Conservation (phyloP, 1,140 invertebrate species). For the Zaprionus davidi region DNA sequence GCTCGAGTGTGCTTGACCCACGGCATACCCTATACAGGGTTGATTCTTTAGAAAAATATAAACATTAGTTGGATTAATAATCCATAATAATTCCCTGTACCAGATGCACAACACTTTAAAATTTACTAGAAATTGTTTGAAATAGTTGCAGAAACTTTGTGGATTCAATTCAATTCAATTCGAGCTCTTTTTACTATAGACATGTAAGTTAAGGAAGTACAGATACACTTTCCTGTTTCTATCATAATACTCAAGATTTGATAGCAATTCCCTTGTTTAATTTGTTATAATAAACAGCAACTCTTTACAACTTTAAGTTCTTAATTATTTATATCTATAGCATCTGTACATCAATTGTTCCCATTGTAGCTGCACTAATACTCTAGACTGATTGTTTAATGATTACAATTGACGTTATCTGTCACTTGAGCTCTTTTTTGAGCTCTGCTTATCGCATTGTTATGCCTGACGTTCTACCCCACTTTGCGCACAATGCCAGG, state of each 20-base stretch:
- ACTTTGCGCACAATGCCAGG: conserved; percentile 10
- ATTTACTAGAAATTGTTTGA: background rate
- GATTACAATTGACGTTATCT: background rate
- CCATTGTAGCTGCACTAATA: background rate
- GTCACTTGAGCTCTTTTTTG: background rate
- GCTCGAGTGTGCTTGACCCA: background rate
- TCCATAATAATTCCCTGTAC: background rate
- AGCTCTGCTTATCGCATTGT: conserved; percentile 3
- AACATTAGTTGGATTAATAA: too few species aligned
- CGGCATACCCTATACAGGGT: conserved; percentile 8
- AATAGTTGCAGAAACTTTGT: background rate
- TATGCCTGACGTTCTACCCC: background rate
- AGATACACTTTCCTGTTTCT: background rate
- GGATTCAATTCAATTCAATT: too few species aligned
- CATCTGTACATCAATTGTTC: background rate
- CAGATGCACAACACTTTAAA: background rate
- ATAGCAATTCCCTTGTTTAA: background rate
- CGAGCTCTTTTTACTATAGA: background rate
- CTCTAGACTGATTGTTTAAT: background rate
- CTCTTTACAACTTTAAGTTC: background rate
- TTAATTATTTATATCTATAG: background rate
- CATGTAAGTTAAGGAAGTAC: fast-evolving
- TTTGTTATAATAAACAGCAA: background rate
- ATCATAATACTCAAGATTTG: background rate
- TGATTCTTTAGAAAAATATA: too few species aligned